Evolutionary conservation across 1,140 invertebrate genomes (phyloP).

Genomic region (Carposina sasakii): DNA sequence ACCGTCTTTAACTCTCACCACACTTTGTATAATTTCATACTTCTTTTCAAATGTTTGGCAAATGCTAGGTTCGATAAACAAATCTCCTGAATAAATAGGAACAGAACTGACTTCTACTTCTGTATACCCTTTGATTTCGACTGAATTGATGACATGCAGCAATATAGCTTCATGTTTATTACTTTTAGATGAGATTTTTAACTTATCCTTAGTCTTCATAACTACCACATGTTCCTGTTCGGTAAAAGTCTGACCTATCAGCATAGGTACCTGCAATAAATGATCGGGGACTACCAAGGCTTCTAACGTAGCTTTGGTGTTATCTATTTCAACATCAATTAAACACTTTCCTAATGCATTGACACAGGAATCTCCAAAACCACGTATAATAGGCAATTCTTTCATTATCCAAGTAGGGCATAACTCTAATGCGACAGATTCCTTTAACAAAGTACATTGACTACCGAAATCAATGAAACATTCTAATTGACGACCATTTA

Average conservation of each 20-base stretch:
- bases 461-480: conserved; percentile 28
- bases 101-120: too few relatives aligned
- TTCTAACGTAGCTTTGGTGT: conserved; percentile 10
- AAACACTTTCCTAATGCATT: conserved; percentile 11
- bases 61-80: too few relatives aligned
- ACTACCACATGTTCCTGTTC: conserved; percentile 18
- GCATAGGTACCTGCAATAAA: conserved; percentile 13
- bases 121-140: too few relatives aligned
- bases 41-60: neutral
- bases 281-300: conserved; percentile 16
- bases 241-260: conserved; percentile 25
- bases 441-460: conserved; percentile 19
- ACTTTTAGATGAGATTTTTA: too few relatives aligned
- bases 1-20: too few relatives aligned
- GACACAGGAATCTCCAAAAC: conserved; percentile 10
- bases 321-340: conserved; percentile 14
- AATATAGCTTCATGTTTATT: too few relatives aligned
- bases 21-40: neutral
- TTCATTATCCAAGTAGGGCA: neutral
- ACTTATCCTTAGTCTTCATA: conserved; percentile 9
- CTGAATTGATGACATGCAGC: too few relatives aligned
- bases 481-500: conserved; percentile 12
- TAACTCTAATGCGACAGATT: conserved; percentile 8
- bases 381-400: conserved; percentile 18
- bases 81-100: too few relatives aligned